phyloP scores from a whole-genome alignment of 2,888 invertebrate species.

The Lepetodrilus schrolli region DNA sequence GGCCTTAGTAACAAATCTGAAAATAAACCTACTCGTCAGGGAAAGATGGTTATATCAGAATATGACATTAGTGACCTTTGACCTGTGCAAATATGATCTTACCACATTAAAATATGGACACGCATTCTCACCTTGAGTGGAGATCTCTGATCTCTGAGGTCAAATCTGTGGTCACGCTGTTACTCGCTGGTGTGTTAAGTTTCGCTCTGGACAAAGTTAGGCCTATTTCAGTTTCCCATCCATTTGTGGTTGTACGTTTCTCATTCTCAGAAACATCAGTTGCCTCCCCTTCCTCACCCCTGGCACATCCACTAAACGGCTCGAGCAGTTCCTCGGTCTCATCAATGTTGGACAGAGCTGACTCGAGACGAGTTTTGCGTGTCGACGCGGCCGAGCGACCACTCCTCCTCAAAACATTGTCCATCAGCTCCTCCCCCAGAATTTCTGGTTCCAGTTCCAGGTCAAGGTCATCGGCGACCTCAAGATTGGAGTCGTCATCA shows the following conservation, averaged over 20 bases:
- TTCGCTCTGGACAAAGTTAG: background rate
- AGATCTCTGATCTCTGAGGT: background rate
- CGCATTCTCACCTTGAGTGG: constrained; percentile 5
- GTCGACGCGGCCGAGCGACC: background rate
- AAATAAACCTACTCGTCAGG: too few species aligned
- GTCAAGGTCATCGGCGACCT: constrained; percentile 6
- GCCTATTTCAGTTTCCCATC: background rate
- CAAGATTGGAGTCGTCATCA: background rate
- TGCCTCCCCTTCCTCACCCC: background rate
- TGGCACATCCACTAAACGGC: background rate
- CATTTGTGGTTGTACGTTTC: background rate
- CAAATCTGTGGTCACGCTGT: background rate
- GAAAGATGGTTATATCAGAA: too few species aligned
- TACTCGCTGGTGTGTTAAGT: background rate
- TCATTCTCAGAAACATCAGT: background rate
- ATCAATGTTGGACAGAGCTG: constrained; percentile 5
- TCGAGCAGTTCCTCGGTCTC: background rate
- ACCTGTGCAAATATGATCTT: too few species aligned
- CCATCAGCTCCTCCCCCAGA: background rate
- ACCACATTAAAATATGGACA: too few species aligned
- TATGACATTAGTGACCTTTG: too few species aligned
- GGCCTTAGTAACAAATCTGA: too few species aligned
- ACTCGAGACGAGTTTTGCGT: background rate
- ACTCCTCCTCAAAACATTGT: background rate
- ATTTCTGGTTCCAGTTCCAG: constrained; percentile 14